Evolutionary conservation across 2,888 invertebrate genomes (phyloP).

Genomic region (Poecilus cupreus): DNA sequence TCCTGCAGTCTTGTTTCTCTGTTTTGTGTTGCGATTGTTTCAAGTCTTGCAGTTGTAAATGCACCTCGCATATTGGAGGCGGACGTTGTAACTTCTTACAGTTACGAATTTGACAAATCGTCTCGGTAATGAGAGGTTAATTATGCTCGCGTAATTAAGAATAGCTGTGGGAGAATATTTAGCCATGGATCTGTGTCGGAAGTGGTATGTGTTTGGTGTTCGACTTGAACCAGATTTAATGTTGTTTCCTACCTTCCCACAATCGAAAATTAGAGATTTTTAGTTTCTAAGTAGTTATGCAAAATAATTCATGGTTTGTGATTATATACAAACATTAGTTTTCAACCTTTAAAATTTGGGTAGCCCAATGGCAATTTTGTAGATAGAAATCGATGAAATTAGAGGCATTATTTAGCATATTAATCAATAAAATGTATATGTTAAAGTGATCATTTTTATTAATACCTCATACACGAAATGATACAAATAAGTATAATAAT

Average conservation of each 20-base stretch:
- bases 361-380: too few relatives aligned
- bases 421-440: too few relatives aligned
- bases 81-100: not conserved
- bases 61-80: not conserved
- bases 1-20: conserved; percentile 6
- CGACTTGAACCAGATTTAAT: conserved; percentile 19
- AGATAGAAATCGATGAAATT: too few relatives aligned
- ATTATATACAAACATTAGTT: not conserved
- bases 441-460: too few relatives aligned
- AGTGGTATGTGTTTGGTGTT: conserved; percentile 7
- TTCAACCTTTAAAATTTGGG: too few relatives aligned
- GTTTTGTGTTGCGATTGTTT: conserved; percentile 14
- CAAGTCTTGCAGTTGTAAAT: not conserved
- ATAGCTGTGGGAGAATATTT: conserved; percentile 47
- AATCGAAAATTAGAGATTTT: conserved; percentile 27
- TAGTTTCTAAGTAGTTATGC: conserved; percentile 11
- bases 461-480: too few relatives aligned
- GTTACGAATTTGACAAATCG: conserved; percentile 40
- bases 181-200: conserved; percentile 19
- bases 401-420: too few relatives aligned
- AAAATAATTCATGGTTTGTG: not conserved
- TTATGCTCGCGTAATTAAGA: conserved; percentile 42
- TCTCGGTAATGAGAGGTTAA: conserved; percentile 32
- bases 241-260: conserved; percentile 29
- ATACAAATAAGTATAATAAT: too few relatives aligned